These are phyloP conservation scores for Phenganax stokvisi DNA, from an alignment of 92 coral and sea anemone genomes.

Conservation along the genomic window DNA sequence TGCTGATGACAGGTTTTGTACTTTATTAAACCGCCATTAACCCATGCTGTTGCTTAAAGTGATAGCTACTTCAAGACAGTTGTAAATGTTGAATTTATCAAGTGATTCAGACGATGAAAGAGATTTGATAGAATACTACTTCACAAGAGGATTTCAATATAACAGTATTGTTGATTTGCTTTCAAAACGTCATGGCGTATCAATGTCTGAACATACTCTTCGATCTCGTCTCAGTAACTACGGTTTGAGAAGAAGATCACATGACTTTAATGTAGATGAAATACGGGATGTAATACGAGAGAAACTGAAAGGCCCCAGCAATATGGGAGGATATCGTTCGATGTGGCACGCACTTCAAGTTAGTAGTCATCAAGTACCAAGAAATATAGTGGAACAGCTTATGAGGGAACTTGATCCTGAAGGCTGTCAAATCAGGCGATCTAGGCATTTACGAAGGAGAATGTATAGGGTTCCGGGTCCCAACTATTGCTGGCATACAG, in stretches of 20 bases:
- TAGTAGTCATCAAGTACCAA: conserved; percentile 39
- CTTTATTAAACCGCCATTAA: no score
- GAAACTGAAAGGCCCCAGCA: conserved; percentile 47
- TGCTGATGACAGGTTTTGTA: no score
- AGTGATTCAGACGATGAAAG: conserved; percentile 28
- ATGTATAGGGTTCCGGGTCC: conserved; percentile 32
- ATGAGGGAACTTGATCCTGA: conserved; percentile 41
- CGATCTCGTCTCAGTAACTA: conserved; percentile 40
- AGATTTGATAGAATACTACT: conserved; percentile 42
- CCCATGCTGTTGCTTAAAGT: no score
- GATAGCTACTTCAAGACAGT: no score
- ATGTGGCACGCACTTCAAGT: conserved; percentile 39
- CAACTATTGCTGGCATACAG: conserved; percentile 31
- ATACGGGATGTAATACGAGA: conserved; percentile 41
- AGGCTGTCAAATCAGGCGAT: conserved; percentile 35
- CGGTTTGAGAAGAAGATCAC: conserved; percentile 43
- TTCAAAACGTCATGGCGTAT: conserved; percentile 48
- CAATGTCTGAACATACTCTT: conserved; percentile 54
- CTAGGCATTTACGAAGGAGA: conserved; percentile 30
- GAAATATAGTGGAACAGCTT: conserved; percentile 27
- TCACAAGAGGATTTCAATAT: conserved; percentile 49
- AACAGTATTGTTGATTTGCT: conserved; percentile 50
- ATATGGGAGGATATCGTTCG: conserved; percentile 44
- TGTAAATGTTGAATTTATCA: neutral
- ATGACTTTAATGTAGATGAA: conserved; percentile 37